These are phyloP conservation scores for Phenganax marumi DNA, from an alignment of 92 coral and sea anemone genomes.

Conservation along the genomic window DNA sequence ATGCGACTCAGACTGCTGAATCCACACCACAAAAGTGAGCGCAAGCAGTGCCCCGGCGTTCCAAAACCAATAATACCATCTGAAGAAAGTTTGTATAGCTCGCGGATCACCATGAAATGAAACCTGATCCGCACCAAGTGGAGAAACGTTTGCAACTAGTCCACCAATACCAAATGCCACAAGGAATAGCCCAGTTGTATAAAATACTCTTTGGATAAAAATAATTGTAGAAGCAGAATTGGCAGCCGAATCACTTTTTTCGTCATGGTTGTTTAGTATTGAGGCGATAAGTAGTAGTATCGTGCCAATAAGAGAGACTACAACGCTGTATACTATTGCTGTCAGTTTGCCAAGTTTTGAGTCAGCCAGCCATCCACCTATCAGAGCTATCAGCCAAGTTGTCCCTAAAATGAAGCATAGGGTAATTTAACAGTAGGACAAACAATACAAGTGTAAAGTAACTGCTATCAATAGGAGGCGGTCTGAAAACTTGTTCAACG, in stretches of 20 bases:
- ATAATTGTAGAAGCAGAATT: neutral
- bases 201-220: slow-evolving; percentile 41
- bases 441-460: neutral
- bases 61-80: slow-evolving; percentile 94
- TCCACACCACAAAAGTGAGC: slow-evolving; percentile 65
- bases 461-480: too few species aligned
- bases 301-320: slow-evolving; percentile 78
- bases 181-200: slow-evolving; percentile 60
- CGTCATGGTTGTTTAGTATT: too few species aligned
- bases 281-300: too few species aligned
- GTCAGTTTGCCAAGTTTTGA: too few species aligned
- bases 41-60: slow-evolving; percentile 85
- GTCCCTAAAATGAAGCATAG: slow-evolving; percentile 61
- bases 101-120: slow-evolving; percentile 69
- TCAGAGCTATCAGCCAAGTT: slow-evolving; percentile 71
- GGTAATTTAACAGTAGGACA: too few species aligned
- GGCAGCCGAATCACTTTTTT: slow-evolving; percentile 16
- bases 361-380: too few species aligned
- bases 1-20: slow-evolving; percentile 26
- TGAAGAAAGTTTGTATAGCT: slow-evolving; percentile 74
- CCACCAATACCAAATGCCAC: too few species aligned
- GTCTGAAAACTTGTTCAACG: too few species aligned
- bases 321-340: slow-evolving; percentile 65
- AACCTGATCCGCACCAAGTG: too few species aligned
- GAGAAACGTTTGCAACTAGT: too few species aligned